Base-by-base conservation (phyloP, 2,797 vertebrate genomes). In the Coccyzus lansbergi region DNA sequence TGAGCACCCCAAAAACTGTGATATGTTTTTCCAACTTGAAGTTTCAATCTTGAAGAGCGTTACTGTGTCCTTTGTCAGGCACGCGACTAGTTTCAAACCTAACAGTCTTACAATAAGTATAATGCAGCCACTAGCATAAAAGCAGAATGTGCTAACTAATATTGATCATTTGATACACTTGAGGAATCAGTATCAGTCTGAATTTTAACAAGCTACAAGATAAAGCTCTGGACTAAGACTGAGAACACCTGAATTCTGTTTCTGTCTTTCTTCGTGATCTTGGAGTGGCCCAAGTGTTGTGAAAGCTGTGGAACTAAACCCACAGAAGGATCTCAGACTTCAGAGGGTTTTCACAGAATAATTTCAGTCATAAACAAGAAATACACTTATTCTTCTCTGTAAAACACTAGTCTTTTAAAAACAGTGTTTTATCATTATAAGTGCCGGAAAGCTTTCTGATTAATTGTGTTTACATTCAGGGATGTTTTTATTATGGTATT, bases 401-500 rank as follows among this genome's bases (percentile, higher is more conserved):
- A 19, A 60, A 91, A 62, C 15, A 28, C 49, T 20, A 29, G 48
- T 25, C 40, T 76, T 91, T 96, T 92, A 20, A 1, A 88, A 94
- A 78, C 40, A 68, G 76, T 7, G 33, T 48, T 79, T 96, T 78
- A 49, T 92, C 70, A 63, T 81, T 88, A 86, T 46, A 88, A 48
- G 44, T 58, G 4, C 72, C 88, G 83, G 80, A 94, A 89, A 85
- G 75, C 71, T 67, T 94, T 94, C 92, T 56, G 70, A 92, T 93
- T 95, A 92, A 96, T 97, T 85, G 90, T 34, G 58, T 76, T 75
- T 89, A 91, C 76, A 77, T 86, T 94, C 38, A 13, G 83, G 53
- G 95, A 95, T 93, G 93, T 92, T 95, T 98, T 97, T 97, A 95
- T 95, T 91, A 94, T 80, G 80, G 7, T 20, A 96, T 97, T 96